Base-by-base conservation (phyloP, 2,113 vertebrate genomes). In the Nycticebus coucang region DNA sequence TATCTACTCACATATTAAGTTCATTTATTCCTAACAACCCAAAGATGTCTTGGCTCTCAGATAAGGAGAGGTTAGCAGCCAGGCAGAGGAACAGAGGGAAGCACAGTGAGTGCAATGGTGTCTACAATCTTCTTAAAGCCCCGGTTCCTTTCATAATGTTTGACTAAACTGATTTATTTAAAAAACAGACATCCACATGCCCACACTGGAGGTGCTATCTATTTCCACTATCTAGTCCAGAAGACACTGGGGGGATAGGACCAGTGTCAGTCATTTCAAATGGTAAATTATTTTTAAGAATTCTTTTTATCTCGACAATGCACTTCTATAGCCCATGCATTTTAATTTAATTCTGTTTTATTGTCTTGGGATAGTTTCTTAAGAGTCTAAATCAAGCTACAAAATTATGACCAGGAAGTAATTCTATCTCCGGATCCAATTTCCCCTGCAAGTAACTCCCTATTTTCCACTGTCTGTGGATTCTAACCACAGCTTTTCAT, bases 351-450 rank as follows among this genome's bases (percentile, higher is more conserved):
- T 64, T 69, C 53, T 57, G 2, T 57, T 85, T 86, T 71, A 64
- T 45, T 81, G 66, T 83, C 83, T 60, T 45, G 35, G 45, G 66
- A 83, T 41, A 45, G 57, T 68, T 88, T 82, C 19, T 64, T 87
- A 82, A 91, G 92, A 92, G 90, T 11, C 66, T 24, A 92, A 92
- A 82, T 41, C 77, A 93, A 88, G 30, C 59, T 74, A 64, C 18
- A 89, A 87, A 80, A 64, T 79, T 72, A 50, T 55, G 50, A 30
- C 41, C 69, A 4, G 19, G 24, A 81, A 87, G 84, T 62, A 94
- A 78, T 86, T 60, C 5, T 57, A 69, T 59, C 82, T 93, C 60
- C 62, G 13, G 28, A 9, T 18, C 7, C 8, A 19, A 26, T 92
- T 95, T 90, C 22, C 64, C 79, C 85, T 74, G 53, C 4, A 9